These are phyloP conservation scores for Oryzias woworae DNA, from an alignment of 2,113 vertebrate species.

Conservation along the genomic window DNA sequence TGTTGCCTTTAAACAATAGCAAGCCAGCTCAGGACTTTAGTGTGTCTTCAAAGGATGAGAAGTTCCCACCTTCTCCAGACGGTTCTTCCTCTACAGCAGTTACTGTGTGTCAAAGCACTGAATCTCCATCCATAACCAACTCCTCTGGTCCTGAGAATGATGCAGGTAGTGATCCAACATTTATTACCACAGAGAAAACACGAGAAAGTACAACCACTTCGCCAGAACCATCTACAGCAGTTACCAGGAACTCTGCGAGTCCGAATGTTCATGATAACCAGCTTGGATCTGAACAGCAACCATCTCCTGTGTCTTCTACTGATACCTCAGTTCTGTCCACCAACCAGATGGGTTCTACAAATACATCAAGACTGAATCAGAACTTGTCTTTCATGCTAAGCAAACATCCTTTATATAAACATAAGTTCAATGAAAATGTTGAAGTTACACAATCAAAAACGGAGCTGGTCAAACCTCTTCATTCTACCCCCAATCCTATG, in stretches of 20 bases:
- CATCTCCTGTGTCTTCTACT: constrained; percentile 9
- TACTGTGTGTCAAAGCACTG: neutral
- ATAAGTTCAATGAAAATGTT: neutral
- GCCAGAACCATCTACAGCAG: neutral
- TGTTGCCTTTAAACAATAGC: constrained; percentile 18
- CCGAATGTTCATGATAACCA: neutral
- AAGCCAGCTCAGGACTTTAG: neutral
- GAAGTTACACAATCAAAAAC: neutral
- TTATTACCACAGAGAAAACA: neutral
- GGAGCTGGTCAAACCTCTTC: constrained; percentile 2
- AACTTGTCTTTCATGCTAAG: constrained; percentile 70
- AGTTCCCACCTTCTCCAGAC: constrained; percentile 1
- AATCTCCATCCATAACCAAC: neutral
- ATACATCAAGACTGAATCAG: neutral
- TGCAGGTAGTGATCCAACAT: constrained; percentile 17
- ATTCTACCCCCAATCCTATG: constrained; percentile 45
- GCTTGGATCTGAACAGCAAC: neutral
- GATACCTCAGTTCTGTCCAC: neutral
- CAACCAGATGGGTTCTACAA: neutral
- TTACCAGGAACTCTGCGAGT: neutral
- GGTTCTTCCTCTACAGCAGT: constrained; percentile 19
- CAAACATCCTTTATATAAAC: constrained; percentile 53
- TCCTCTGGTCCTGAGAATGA: neutral
- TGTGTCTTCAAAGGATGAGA: neutral
- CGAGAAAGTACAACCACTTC: neutral